Conservation (phyloP, 2,888 invertebrate species). For the Tetheella fluctuosa region DNA sequence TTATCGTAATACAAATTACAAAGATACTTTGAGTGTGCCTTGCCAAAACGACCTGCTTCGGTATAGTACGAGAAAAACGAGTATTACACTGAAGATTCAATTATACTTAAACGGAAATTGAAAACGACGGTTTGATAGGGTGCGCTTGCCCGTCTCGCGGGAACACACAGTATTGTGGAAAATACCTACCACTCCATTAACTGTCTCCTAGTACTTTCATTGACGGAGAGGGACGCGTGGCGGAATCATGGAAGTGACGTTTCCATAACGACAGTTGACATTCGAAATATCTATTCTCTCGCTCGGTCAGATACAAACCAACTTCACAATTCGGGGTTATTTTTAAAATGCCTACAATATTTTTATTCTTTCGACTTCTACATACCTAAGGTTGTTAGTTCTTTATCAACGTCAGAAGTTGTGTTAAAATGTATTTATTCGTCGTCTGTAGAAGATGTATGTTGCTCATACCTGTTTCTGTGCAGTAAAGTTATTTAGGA, state of each 20-base stretch:
- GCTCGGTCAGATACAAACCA: neutral
- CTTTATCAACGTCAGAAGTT: too few species aligned
- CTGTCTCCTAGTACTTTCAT: slow-evolving; percentile 23
- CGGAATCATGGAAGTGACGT: slow-evolving; percentile 12
- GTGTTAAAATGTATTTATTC: neutral
- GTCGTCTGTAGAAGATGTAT: neutral
- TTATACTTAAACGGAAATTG: slow-evolving; percentile 73
- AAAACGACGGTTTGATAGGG: slow-evolving; percentile 60
- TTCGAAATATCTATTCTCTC: slow-evolving; percentile 12
- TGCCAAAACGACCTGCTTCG: slow-evolving; percentile 14
- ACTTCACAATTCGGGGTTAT: neutral
- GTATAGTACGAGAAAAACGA: slow-evolving; percentile 35
- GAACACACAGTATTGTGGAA: slow-evolving; percentile 33
- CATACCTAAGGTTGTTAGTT: neutral
- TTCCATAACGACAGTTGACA: slow-evolving; percentile 15
- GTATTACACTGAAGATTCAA: slow-evolving; percentile 60
- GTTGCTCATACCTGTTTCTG: neutral
- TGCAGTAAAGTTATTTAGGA: neutral
- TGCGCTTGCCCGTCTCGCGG: slow-evolving; percentile 36
- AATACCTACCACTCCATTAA: slow-evolving; percentile 22
- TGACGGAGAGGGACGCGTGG: slow-evolving; percentile 20
- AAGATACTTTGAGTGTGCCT: slow-evolving; percentile 20
- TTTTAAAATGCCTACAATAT: too few species aligned
- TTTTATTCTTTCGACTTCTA: too few species aligned
- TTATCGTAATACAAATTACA: slow-evolving; percentile 12